Conservation (phyloP, 1,140 invertebrate genomes). For the Pissodes strobi region DNA sequence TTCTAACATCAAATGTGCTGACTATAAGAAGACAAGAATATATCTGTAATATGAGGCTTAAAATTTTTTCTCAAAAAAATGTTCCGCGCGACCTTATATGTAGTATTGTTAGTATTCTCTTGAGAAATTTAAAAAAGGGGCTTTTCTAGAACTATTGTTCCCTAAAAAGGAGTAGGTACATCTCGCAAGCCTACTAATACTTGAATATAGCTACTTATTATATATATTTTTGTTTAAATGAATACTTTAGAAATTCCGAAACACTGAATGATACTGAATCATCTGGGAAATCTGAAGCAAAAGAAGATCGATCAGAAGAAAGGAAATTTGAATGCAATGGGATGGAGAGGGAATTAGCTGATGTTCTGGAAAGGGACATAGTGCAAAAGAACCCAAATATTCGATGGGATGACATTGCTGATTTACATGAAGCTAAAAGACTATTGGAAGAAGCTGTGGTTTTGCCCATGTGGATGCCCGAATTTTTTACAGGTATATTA, state of each 20-base stretch:
- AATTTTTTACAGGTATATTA: constrained; percentile 84
- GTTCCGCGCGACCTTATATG: too few species aligned
- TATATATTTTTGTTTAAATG: not conserved
- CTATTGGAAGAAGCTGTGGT: constrained; percentile 97
- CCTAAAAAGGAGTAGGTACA: too few species aligned
- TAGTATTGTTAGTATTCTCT: too few species aligned
- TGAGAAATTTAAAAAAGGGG: too few species aligned
- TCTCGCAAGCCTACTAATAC: too few species aligned
- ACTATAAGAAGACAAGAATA: too few species aligned
- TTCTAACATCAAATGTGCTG: too few species aligned
- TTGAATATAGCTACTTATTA: not conserved
- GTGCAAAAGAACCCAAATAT: constrained; percentile 98
- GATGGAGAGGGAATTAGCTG: constrained; percentile 91
- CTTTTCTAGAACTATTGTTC: not conserved
- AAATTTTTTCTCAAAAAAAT: too few species aligned
- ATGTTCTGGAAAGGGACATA: constrained; percentile 95
- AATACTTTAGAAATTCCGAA: not conserved
- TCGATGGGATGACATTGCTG: constrained; percentile 97
- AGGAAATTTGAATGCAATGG: constrained; percentile 89
- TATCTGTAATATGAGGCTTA: too few species aligned
- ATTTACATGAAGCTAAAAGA: constrained; percentile 92
- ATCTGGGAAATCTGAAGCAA: constrained; percentile 60
- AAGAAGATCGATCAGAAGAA: constrained; percentile 75
- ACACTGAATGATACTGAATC: constrained; percentile 56
- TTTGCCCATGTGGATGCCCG: constrained; percentile 96